Evolutionary conservation across 2,888 invertebrate species (phyloP).

Genomic region (Rotaria socialis): DNA sequence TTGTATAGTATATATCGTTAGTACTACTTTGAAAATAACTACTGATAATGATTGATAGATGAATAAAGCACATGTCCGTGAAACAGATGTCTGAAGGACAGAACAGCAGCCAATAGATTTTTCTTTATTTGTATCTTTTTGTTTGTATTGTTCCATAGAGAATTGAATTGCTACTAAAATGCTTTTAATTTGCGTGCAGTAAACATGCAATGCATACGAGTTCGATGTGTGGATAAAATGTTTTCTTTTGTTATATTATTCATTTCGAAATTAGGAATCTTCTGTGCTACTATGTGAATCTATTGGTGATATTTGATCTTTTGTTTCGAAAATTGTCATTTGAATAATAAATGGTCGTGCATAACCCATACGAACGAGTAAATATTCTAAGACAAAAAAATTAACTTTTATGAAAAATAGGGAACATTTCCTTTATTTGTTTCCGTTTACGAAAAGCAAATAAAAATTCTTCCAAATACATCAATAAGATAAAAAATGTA

Average conservation of each 20-base stretch:
- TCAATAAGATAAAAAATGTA: neutral
- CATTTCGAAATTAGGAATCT: too few species aligned
- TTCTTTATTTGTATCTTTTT: too few species aligned
- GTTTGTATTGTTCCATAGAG: too few species aligned
- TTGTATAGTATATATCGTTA: neutral
- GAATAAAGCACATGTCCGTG: neutral
- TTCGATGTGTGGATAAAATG: too few species aligned
- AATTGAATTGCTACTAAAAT: too few species aligned
- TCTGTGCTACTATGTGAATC: too few species aligned
- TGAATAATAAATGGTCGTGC: conserved; percentile 1
- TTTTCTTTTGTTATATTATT: too few species aligned
- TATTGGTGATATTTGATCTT: neutral
- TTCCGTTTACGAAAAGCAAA: neutral
- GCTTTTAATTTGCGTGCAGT: too few species aligned
- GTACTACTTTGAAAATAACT: too few species aligned
- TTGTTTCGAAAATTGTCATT: neutral
- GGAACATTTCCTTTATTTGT: neutral
- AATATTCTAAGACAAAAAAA: neutral
- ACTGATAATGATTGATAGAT: neutral
- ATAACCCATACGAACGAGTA: conserved; percentile 10
- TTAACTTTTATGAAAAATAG: too few species aligned
- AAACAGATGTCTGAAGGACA: conserved; percentile 23
- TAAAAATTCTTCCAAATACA: conserved; percentile 22
- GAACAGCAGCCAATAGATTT: neutral
- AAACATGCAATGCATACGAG: too few species aligned